phyloP scores from a whole-genome alignment of 2,797 vertebrate genomes.

The Podargus strigoides region DNA sequence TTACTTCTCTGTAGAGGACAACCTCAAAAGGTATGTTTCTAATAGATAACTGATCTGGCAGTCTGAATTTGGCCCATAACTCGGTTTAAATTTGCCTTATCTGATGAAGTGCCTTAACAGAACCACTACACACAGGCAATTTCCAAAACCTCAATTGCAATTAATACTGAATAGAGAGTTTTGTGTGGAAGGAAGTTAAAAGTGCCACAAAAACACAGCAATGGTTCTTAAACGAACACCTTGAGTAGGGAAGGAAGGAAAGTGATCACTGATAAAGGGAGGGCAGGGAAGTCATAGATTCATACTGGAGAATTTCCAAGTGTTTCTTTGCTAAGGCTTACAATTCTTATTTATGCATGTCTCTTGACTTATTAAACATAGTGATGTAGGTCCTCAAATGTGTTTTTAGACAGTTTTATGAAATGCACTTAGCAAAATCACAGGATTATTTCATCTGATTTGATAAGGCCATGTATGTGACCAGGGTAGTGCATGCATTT shows the following conservation, averaged over 20 bases:
- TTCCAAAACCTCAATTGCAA: neutral
- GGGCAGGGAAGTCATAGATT: neutral
- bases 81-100: neutral
- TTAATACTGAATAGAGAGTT: neutral
- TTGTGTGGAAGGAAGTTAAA: neutral
- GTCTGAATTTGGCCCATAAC: neutral
- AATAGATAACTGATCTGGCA: accelerated
- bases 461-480: neutral
- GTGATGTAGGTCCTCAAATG: neutral
- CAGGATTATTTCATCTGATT: neutral
- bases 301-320: neutral
- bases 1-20: neutral
- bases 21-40: neutral
- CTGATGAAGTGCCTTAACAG: neutral
- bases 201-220: neutral
- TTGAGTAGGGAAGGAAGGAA: neutral
- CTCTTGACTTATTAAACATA: neutral
- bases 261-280: neutral
- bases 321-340: neutral
- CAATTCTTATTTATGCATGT: neutral
- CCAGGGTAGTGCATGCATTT: neutral
- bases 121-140: accelerated
- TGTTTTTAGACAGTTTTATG: neutral
- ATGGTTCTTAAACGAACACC: neutral
- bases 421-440: neutral